Conservation (phyloP, 2,113 vertebrate species). For the Hemichromis elongatus region DNA sequence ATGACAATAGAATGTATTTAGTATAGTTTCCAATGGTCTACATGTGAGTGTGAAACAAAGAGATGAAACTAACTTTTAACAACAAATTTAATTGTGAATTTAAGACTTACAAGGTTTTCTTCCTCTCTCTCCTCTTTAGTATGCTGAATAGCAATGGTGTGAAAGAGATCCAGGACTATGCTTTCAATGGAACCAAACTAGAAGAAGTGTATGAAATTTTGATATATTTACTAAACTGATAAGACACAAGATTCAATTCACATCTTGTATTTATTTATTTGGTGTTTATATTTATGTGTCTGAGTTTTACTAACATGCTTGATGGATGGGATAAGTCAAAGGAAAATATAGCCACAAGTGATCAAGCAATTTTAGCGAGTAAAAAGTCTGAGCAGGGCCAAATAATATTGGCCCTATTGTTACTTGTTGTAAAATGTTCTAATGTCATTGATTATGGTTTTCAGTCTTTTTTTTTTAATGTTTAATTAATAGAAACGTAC, state of each 20-base stretch:
- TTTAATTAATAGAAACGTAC: not conserved
- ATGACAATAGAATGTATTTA: not conserved
- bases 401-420: not conserved
- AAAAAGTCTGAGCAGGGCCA: not conserved
- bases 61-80: not conserved
- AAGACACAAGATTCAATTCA: not conserved
- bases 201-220: constrained; percentile 80
- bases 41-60: not conserved
- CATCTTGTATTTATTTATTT: not conserved
- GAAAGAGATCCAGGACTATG: constrained; percentile 75
- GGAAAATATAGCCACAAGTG: not conserved
- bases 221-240: not conserved
- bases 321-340: not conserved
- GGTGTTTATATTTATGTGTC: not conserved
- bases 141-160: constrained; percentile 88
- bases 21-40: not conserved
- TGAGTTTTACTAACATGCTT: not conserved
- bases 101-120: not conserved
- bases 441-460: not conserved
- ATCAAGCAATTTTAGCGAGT: not conserved
- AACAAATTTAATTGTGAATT: not conserved
- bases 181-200: constrained; percentile 87
- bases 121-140: constrained; percentile 44
- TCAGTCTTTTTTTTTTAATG: not conserved
- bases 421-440: not conserved